Conservation (phyloP, 2,888 invertebrate species). For the Eupithecia dodoneata region DNA sequence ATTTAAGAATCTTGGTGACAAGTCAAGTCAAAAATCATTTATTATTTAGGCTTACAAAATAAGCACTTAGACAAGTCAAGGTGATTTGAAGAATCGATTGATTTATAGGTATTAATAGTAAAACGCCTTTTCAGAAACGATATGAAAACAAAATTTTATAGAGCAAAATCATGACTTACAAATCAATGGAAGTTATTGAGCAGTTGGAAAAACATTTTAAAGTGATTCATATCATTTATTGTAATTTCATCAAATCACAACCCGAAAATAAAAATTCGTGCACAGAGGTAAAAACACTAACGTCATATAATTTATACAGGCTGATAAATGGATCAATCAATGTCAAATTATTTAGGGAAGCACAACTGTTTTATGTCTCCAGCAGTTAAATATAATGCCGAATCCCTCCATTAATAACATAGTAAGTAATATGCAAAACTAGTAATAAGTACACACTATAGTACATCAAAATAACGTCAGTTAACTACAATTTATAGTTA, state of each 20-base stretch:
- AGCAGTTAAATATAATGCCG: neutral
- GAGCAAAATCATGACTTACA: slow-evolving; percentile 14
- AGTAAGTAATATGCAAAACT: slow-evolving; percentile 25
- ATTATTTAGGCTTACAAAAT: too few species aligned
- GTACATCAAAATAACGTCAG: slow-evolving; percentile 25
- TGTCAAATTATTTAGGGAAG: neutral
- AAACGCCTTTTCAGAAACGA: neutral
- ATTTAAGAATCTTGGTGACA: too few species aligned
- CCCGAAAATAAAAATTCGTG: slow-evolving; percentile 19
- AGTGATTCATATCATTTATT: neutral
- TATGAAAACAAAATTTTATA: slow-evolving; percentile 16
- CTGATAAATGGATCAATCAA: slow-evolving; percentile 1
- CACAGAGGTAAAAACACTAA: slow-evolving; percentile 12
- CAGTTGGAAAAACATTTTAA: neutral
- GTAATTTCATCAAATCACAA: slow-evolving; percentile 7
- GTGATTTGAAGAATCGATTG: neutral
- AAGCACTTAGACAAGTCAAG: too few species aligned
- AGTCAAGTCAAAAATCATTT: too few species aligned
- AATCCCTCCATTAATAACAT: slow-evolving; percentile 12
- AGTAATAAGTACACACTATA: slow-evolving; percentile 23
- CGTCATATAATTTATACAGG: slow-evolving; percentile 13
- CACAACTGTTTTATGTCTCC: neutral
- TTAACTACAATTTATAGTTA: slow-evolving; percentile 26
- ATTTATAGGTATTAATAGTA: neutral
- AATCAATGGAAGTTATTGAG: neutral